Evolutionary conservation across 2,888 invertebrate genomes (phyloP).

Genomic region (Ophioninae sp.): DNA sequence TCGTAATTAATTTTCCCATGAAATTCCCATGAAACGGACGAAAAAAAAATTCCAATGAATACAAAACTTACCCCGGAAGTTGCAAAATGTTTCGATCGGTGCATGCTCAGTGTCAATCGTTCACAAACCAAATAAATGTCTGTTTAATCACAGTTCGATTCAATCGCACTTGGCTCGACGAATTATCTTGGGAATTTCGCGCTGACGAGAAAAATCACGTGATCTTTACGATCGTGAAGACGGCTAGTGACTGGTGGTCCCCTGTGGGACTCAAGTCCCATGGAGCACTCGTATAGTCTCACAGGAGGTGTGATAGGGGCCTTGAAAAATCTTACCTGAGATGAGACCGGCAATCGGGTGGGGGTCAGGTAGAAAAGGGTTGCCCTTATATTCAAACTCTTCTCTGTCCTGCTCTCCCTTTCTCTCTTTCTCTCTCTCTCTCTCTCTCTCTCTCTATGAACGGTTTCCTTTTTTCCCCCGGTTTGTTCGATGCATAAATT

Average conservation of each 20-base stretch:
- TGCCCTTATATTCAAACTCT: slow-evolving; percentile 63
- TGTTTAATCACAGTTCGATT: not conserved
- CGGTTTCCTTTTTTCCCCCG: slow-evolving; percentile 52
- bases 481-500: slow-evolving; percentile 50
- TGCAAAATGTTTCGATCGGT: not conserved
- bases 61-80: slow-evolving; percentile 40
- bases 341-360: slow-evolving; percentile 71
- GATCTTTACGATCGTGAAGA: slow-evolving; percentile 54
- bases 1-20: not conserved
- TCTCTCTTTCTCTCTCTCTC: slow-evolving; percentile 34
- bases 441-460: slow-evolving; percentile 46
- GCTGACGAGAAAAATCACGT: not conserved
- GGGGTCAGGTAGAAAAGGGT: slow-evolving; percentile 80
- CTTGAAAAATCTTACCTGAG: slow-evolving; percentile 79
- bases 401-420: slow-evolving; percentile 45
- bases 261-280: slow-evolving; percentile 71
- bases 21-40: not conserved
- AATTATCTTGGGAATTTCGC: not conserved
- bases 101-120: not conserved
- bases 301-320: slow-evolving; percentile 78
- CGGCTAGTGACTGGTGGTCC: slow-evolving; percentile 65
- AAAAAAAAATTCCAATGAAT: too few relatives aligned
- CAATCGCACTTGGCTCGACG: not conserved
- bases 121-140: not conserved
- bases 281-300: slow-evolving; percentile 68